Evolutionary conservation across 2,797 vertebrate genomes (phyloP).

Genomic region (Rhinatrema bivittatum): DNA sequence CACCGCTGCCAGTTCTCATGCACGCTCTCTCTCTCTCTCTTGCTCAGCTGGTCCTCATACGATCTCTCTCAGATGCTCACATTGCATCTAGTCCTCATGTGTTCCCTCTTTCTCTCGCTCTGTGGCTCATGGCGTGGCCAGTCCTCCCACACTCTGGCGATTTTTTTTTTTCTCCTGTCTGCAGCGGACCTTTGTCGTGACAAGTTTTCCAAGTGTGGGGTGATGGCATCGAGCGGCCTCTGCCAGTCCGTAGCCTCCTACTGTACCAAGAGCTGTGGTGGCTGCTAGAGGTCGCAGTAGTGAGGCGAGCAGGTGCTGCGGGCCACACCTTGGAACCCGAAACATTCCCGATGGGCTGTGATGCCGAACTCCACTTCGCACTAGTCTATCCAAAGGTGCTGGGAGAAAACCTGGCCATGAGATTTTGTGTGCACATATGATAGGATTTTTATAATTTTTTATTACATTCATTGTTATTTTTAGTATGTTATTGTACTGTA

Average conservation of each 20-base stretch:
- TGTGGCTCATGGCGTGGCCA: too few relatives aligned
- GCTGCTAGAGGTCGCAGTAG: conserved; percentile 63
- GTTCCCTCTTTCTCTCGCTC: too few relatives aligned
- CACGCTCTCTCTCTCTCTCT: too few relatives aligned
- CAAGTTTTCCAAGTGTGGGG: conserved; percentile 84
- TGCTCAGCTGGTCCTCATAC: too few relatives aligned
- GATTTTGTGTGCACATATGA: conserved; percentile 17
- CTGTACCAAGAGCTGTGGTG: conserved; percentile 84
- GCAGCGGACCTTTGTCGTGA: conserved; percentile 87
- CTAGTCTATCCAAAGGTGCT: conserved; percentile 8
- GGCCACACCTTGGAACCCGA: neutral
- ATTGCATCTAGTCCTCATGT: too few relatives aligned
- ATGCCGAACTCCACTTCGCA: too few relatives aligned
- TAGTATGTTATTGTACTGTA: neutral
- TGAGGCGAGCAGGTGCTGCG: neutral
- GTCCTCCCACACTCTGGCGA: too few relatives aligned
- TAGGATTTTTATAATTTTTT: neutral
- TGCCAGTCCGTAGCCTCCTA: conserved; percentile 69
- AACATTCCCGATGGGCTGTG: too few relatives aligned
- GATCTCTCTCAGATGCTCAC: too few relatives aligned
- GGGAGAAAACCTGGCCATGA: conserved; percentile 1
- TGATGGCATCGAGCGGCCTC: conserved; percentile 78
- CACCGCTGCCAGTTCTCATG: too few relatives aligned
- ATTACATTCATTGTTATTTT: neutral
- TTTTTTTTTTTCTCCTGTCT: neutral